phyloP scores from a whole-genome alignment of 2,113 vertebrate genomes.

The Microcebus jonahi region DNA sequence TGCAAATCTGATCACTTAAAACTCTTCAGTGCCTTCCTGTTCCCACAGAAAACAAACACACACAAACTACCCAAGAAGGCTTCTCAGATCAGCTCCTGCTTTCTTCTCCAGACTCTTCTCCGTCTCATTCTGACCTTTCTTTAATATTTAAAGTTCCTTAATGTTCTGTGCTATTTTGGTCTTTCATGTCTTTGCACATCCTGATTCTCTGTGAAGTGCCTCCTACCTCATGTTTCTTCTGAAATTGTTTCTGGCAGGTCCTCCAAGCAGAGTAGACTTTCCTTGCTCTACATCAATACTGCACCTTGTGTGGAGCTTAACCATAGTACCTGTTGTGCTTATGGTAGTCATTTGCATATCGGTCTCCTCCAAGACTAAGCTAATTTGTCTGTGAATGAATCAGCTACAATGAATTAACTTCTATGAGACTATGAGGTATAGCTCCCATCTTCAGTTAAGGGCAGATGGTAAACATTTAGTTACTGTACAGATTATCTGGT shows the following conservation, averaged over 20 bases:
- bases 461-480: not conserved
- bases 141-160: not conserved
- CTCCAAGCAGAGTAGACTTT: not conserved
- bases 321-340: not conserved
- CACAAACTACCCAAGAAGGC: not conserved
- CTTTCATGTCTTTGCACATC: not conserved
- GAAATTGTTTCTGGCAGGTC: not conserved
- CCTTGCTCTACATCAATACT: not conserved
- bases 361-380: not conserved
- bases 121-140: not conserved
- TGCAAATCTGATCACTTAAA: not conserved
- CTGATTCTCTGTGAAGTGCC: not conserved
- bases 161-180: not conserved
- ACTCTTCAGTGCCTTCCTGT: not conserved
- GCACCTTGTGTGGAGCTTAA: not conserved
- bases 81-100: not conserved
- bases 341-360: not conserved
- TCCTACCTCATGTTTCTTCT: not conserved
- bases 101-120: not conserved
- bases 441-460: not conserved
- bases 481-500: not conserved
- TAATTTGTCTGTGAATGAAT: not conserved
- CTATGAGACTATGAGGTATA: not conserved
- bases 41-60: not conserved
- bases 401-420: not conserved